A percentile compares a stretch with the other conserved stretches of the same genome.
phyloP scores from a whole-genome alignment of 2,113 vertebrate species.

The Oenanthe oenanthe region DNA sequence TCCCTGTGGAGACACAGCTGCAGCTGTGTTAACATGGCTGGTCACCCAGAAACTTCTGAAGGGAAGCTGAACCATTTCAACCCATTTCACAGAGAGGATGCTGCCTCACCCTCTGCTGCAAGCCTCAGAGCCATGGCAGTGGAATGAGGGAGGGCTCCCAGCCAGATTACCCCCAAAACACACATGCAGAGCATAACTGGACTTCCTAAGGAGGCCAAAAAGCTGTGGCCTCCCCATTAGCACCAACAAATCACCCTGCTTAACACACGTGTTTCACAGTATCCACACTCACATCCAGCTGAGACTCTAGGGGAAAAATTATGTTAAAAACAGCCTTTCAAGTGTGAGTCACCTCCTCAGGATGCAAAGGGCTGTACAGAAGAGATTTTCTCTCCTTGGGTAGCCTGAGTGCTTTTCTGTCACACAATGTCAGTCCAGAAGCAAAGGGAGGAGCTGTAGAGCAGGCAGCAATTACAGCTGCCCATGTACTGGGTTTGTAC shows the following conservation, averaged over 20 bases:
- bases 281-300: background rate
- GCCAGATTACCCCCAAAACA: background rate
- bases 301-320: background rate
- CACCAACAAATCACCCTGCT: background rate
- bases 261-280: fast-evolving
- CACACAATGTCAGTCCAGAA: background rate
- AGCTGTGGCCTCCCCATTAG: background rate
- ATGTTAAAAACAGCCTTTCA: background rate
- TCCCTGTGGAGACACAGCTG: slow-evolving; percentile 32
- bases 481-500: background rate
- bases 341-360: background rate
- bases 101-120: background rate
- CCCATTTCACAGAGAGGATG: background rate
- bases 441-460: background rate
- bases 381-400: background rate
- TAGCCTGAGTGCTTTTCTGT: background rate
- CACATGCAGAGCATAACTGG: background rate
- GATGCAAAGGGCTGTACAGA: background rate
- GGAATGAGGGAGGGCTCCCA: background rate
- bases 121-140: background rate
- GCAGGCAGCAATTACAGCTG: fast-evolving
- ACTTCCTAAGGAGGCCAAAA: background rate
- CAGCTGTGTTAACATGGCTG: slow-evolving; percentile 1
- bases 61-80: background rate
- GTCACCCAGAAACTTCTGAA: slow-evolving; percentile 31